phyloP scores from a whole-genome alignment of 2,113 vertebrate genomes.

The Nestor notabilis region DNA sequence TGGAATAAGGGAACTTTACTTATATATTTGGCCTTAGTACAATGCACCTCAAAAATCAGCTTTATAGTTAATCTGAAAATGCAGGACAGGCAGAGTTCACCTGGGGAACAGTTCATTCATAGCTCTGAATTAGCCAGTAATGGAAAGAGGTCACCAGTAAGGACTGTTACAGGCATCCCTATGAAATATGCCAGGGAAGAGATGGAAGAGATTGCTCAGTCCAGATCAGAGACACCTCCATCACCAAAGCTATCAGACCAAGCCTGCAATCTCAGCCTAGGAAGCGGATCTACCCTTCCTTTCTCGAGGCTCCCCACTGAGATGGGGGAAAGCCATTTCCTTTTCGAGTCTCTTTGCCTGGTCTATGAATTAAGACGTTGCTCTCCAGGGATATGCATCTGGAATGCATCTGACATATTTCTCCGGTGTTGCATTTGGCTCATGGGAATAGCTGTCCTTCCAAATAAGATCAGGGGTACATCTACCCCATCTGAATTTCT shows the following conservation, averaged over 20 bases:
- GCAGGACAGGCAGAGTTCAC: background rate
- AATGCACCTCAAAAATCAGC: background rate
- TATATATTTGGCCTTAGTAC: background rate
- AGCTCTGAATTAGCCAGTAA: background rate
- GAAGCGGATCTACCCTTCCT: background rate
- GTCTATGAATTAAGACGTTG: constrained; percentile 45
- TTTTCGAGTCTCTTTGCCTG: constrained; percentile 34
- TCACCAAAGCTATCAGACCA: background rate
- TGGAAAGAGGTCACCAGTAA: background rate
- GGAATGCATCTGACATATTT: constrained; percentile 57
- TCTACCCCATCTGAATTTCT: constrained; percentile 48
- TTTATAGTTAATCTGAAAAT: background rate
- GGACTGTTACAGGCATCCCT: background rate
- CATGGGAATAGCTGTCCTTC: constrained; percentile 51
- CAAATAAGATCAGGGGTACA: constrained; percentile 37
- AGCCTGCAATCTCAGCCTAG: background rate
- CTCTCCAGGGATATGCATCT: constrained; percentile 52
- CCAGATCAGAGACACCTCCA: background rate
- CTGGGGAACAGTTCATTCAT: background rate
- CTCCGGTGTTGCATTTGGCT: constrained; percentile 40
- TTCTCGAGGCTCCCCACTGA: background rate
- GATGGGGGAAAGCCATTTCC: constrained; percentile 43
- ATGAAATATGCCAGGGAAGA: background rate
- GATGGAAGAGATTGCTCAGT: background rate
- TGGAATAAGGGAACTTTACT: background rate